Conservation (phyloP, 2,113 vertebrate genomes). For the Lepisosteus oculatus region DNA sequence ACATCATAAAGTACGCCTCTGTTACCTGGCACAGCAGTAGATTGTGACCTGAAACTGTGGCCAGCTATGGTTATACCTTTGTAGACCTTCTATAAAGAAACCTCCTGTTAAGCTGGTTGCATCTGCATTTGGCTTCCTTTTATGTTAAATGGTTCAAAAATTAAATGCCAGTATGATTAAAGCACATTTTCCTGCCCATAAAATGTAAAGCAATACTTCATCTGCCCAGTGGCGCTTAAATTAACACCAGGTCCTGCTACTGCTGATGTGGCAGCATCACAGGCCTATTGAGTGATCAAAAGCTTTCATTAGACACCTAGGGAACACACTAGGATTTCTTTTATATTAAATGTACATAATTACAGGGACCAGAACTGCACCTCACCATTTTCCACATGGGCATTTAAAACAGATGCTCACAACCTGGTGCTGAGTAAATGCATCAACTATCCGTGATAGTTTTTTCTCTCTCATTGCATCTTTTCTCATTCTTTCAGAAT, state of each 20-base stretch:
- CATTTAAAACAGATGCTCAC: background rate
- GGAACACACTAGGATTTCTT: background rate
- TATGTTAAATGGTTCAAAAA: background rate
- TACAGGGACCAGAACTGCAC: background rate
- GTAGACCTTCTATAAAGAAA: background rate
- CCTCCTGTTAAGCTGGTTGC: background rate
- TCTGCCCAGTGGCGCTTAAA: background rate
- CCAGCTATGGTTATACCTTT: background rate
- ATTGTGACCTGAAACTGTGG: background rate
- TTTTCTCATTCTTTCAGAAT: no score
- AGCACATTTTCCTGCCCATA: slow-evolving; percentile 3
- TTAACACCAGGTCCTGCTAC: background rate
- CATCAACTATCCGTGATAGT: no score
- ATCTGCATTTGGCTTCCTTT: background rate
- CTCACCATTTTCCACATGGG: background rate
- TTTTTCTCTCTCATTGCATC: no score
- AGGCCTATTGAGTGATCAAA: background rate
- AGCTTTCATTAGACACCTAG: background rate
- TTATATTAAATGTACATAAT: background rate
- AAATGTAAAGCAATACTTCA: slow-evolving; percentile 1
- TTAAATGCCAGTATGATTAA: slow-evolving; percentile 2
- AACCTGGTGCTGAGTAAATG: no score
- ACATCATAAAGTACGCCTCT: background rate
- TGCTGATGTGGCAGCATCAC: slow-evolving; percentile 9
- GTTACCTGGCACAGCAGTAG: background rate